Base-by-base conservation (phyloP, 2,888 invertebrate species). In the Agrochola lychnidis region DNA sequence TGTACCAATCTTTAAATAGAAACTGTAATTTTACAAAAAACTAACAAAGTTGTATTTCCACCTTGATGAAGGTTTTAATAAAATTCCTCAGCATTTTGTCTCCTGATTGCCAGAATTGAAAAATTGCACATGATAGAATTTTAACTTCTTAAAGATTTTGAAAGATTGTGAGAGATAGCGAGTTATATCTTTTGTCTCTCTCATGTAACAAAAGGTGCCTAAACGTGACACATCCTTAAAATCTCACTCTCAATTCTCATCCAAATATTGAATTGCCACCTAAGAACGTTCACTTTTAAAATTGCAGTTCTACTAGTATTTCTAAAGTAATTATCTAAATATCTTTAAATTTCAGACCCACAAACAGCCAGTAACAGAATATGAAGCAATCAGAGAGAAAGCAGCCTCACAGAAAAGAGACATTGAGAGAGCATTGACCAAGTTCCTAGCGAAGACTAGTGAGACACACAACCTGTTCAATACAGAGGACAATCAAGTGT, bases 351-450 rank as follows among this genome's bases (percentile, higher is more conserved):
- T 91, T 63, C 93, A 99, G 98, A 99, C 99, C 0, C 99, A 99
- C 91, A 99, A 99, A 93, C 99, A 99, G 96, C 99, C 99, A 56
- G 98, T 99, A 5, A 99, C 99, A 6, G 99, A 99, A 93, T 99
- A 99, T 95, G 99, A 99, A 97, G 98, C 99, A 0, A 99, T 99
- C 70, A 97, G 99, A 89, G 99, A 99, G 95, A 99, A 99, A 91
- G 98, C 99, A 61, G 99, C 99, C 0, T 97, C 97, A 69, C 99
- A 99, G 91, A 99, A 99, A 93, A 97, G 99, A 73, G 99, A 99
- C 91, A 98, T 99, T 68, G 99, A 99, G 95, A 97, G 98, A 92
- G 99, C 99, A 0, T 95, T 99, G 25, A 99, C 99, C 1, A 98
- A 99, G 91, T 99, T 99, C 94, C 97, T 99, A 78, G 98, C 99